Percentiles rank a stretch among this genome's conserved stretches.
phyloP scores from a whole-genome alignment of 2,888 invertebrate genomes.

The Pseudeuparius sepicola region DNA sequence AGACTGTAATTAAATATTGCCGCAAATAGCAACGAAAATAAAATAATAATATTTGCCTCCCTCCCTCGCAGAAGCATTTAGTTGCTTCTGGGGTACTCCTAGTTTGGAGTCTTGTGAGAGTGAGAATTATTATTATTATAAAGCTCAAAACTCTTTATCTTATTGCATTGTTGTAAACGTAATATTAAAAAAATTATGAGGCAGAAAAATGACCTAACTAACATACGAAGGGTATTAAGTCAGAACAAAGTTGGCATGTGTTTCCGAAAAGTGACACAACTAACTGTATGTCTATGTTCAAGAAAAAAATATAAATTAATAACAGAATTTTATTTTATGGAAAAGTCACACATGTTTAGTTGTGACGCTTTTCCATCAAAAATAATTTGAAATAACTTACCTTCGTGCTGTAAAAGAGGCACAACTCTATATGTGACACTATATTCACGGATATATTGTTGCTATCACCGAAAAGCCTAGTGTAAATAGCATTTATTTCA shows the following conservation, averaged over 20 bases:
- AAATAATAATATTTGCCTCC: too few relatives aligned
- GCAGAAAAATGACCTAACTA: conserved; percentile 2
- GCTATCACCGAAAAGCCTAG: too few relatives aligned
- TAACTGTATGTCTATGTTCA: conserved; percentile 1
- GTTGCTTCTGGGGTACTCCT: too few relatives aligned
- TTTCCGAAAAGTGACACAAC: conserved; percentile 1
- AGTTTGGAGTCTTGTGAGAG: too few relatives aligned
- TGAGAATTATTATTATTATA: not conserved
- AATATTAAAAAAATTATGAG: not conserved
- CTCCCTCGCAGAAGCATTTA: too few relatives aligned
- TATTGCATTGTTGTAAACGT: not conserved
- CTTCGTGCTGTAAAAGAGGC: not conserved
- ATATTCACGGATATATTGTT: not conserved
- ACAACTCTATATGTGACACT: not conserved
- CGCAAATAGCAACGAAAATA: not conserved
- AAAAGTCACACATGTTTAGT: not conserved
- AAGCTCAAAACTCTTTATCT: not conserved
- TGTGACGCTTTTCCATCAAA: conserved; percentile 1
- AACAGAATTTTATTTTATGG: not conserved
- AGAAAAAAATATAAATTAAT: conserved; percentile 1
- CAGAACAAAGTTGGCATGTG: not conserved
- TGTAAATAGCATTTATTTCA: too few relatives aligned
- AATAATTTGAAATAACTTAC: not conserved
- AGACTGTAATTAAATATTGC: not conserved
- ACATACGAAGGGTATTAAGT: not conserved